phyloP scores from a whole-genome alignment of 1,140 invertebrate species.

The Bombus confusus region DNA sequence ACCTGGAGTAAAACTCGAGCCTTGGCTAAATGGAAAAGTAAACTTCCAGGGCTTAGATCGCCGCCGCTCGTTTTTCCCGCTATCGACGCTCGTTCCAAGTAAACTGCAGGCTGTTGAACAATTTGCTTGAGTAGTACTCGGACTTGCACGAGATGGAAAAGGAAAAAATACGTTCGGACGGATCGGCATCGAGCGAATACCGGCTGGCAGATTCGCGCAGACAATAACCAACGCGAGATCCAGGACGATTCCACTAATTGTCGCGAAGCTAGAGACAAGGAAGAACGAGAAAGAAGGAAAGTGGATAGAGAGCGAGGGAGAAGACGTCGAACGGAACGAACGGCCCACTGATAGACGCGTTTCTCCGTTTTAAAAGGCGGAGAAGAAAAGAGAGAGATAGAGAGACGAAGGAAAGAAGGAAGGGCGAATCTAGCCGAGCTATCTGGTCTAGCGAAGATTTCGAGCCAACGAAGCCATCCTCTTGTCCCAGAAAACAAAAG shows the following conservation, averaged over 20 bases:
- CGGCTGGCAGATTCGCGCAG: neutral
- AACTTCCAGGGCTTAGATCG: neutral
- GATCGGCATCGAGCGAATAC: neutral
- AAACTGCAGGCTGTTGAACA: neutral
- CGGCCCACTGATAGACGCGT: conserved; percentile 44
- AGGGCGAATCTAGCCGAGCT: conserved; percentile 35
- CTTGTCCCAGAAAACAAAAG: conserved; percentile 76
- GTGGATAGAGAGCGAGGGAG: conserved; percentile 7
- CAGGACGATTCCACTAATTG: neutral
- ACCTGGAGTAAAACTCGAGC: neutral
- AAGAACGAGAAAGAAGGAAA: neutral
- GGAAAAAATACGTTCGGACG: neutral
- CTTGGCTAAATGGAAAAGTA: neutral
- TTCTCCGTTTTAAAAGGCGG: neutral
- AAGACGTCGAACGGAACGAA: neutral
- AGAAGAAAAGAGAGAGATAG: neutral
- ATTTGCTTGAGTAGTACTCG: conserved; percentile 27
- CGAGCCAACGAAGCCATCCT: conserved; percentile 72
- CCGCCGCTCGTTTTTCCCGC: neutral
- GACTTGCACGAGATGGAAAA: neutral
- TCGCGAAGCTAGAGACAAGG: neutral
- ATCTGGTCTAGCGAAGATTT: conserved; percentile 62
- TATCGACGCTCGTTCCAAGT: neutral
- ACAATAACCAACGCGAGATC: conserved; percentile 1
- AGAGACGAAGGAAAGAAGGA: too few species aligned